Evolutionary conservation across 2,888 invertebrate genomes (phyloP).

Genomic region (Serrognathus titanus): DNA sequence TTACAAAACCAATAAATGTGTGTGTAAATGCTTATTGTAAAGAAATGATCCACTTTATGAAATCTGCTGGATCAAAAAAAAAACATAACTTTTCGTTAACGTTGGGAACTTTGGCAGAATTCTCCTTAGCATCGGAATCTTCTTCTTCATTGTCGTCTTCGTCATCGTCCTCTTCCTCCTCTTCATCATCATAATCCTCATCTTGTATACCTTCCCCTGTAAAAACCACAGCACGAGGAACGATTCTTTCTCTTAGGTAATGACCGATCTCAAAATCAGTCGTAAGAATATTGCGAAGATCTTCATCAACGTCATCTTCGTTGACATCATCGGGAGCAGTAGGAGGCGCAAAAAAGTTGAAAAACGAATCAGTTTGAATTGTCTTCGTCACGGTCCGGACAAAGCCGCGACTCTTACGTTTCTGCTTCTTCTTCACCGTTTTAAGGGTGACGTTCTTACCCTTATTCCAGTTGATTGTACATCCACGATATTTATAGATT

Average conservation of each 20-base stretch:
- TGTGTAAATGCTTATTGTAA: constrained; percentile 9
- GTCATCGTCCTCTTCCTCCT: constrained; percentile 58
- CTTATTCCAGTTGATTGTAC: constrained; percentile 95
- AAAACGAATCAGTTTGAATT: constrained; percentile 96
- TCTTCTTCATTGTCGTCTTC: constrained; percentile 57
- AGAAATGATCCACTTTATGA: constrained; percentile 4
- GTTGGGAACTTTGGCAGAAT: constrained; percentile 34
- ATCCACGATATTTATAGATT: constrained; percentile 89
- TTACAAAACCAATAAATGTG: constrained; percentile 2
- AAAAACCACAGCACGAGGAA: constrained; percentile 95
- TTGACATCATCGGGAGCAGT: constrained; percentile 71
- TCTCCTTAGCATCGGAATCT: constrained; percentile 33
- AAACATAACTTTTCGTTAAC: constrained; percentile 26
- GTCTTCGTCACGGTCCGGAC: constrained; percentile 93
- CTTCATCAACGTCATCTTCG: constrained; percentile 82
- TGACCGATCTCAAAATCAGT: constrained; percentile 99
- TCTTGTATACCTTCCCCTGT: constrained; percentile 78
- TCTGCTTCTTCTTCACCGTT: constrained; percentile 96
- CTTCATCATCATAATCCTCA: constrained; percentile 72
- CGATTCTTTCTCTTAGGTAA: constrained; percentile 92
- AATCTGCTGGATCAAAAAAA: constrained; percentile 1
- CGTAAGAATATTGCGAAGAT: constrained; percentile 78
- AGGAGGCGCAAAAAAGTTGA: constrained; percentile 97
- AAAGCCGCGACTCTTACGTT: constrained; percentile 93
- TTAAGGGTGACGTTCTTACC: constrained; percentile 97